Evolutionary conservation across 2,888 invertebrate genomes (phyloP).

Genomic region (Drosophila tanythrix): DNA sequence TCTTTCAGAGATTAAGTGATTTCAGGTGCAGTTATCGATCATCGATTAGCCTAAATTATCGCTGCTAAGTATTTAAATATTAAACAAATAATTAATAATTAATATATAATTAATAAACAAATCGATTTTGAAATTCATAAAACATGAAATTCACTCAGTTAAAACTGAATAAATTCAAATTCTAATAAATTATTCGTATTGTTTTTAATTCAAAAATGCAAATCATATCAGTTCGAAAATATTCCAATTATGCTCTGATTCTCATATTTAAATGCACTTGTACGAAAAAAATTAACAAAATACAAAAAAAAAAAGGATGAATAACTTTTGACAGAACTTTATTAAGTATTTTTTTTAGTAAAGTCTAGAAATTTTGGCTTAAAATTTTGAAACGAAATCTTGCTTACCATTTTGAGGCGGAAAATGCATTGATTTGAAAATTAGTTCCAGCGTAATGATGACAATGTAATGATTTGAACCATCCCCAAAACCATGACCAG

Average conservation of each 20-base stretch:
- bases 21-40: neutral
- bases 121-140: neutral
- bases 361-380: neutral
- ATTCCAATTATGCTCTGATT: neutral
- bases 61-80: neutral
- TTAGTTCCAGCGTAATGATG: neutral
- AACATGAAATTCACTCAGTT: neutral
- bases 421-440: accelerated
- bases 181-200: neutral
- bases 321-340: neutral
- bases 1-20: neutral
- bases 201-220: neutral
- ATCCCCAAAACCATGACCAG: neutral
- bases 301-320: neutral
- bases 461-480: neutral
- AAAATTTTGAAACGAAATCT: neutral
- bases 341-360: neutral
- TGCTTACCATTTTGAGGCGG: neutral
- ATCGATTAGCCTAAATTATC: neutral
- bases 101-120: too few relatives aligned
- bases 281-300: neutral
- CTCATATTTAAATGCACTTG: neutral
- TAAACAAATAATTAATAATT: too few relatives aligned
- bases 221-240: neutral
- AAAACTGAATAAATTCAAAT: too few relatives aligned